A percentile compares a stretch with the other conserved stretches of the same genome.
Evolutionary conservation across 2,888 invertebrate species (phyloP).

Genomic region (Tenthredo scrophulariae): DNA sequence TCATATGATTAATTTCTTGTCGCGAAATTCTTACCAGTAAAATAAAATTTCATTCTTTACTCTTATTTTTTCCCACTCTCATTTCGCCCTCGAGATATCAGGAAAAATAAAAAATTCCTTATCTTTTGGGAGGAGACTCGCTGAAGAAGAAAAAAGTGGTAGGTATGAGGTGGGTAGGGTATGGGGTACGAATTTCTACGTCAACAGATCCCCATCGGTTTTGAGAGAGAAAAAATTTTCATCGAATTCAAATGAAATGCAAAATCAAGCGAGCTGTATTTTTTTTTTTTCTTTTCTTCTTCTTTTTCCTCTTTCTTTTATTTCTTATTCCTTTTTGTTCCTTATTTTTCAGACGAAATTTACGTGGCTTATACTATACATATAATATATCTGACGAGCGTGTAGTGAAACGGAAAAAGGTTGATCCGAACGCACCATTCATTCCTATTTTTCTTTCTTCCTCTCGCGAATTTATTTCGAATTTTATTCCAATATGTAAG

Average conservation of each 20-base stretch:
- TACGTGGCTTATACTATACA: not conserved
- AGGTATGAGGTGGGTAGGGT: too few species aligned
- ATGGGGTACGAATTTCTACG: not conserved
- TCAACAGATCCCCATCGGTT: not conserved
- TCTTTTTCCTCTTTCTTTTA: not conserved
- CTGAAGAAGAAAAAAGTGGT: too few species aligned
- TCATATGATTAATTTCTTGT: not conserved
- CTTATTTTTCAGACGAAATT: not conserved
- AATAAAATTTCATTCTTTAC: too few species aligned
- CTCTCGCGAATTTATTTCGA: not conserved
- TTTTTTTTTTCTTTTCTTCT: not conserved
- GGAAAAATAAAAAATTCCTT: not conserved
- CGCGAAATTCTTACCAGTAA: not conserved
- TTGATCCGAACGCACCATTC: not conserved
- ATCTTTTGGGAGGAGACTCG: not conserved
- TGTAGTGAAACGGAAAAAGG: not conserved
- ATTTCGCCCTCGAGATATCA: too few species aligned
- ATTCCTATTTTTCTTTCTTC: not conserved
- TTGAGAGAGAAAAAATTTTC: not conserved
- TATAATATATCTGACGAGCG: not conserved
- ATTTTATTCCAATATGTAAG: not conserved
- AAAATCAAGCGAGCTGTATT: not conserved
- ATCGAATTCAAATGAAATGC: constrained; percentile 14
- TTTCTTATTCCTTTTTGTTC: not conserved
- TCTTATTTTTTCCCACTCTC: too few species aligned